Conservation (phyloP, 2,888 invertebrate genomes). For the Tenthredo notha region DNA sequence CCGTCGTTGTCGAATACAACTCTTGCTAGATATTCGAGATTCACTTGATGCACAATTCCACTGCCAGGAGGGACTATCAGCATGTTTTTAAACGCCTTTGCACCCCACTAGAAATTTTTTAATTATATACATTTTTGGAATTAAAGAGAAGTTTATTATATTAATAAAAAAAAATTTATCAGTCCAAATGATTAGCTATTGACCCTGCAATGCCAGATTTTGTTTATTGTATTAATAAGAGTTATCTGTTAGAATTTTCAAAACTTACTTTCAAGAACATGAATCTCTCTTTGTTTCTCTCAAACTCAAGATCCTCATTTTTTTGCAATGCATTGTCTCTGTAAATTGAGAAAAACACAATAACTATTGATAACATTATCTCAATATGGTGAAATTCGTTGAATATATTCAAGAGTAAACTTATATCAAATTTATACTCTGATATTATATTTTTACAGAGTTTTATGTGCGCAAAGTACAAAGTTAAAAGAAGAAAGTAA, state of each 20-base stretch:
- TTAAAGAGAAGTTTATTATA: conserved; percentile 39
- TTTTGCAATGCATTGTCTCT: conserved; percentile 93
- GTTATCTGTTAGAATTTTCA: background rate
- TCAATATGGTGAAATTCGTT: background rate
- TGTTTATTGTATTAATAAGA: background rate
- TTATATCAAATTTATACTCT: background rate
- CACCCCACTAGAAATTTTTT: conserved; percentile 90
- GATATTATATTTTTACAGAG: background rate
- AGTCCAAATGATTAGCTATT: conserved; percentile 44
- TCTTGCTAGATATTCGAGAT: conserved; percentile 94
- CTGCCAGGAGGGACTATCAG: conserved; percentile 98
- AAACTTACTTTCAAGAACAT: conserved; percentile 92
- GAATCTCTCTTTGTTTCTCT: conserved; percentile 96
- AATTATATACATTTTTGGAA: conserved; percentile 57
- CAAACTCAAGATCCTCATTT: conserved; percentile 97
- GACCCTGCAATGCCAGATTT: background rate
- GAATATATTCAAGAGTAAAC: background rate
- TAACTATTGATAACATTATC: conserved; percentile 31
- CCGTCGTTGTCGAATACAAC: conserved; percentile 90
- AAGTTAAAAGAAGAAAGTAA: background rate
- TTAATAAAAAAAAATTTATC: conserved; percentile 35
- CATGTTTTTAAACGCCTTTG: conserved; percentile 97
- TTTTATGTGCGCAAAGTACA: background rate
- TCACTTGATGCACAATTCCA: conserved; percentile 99
- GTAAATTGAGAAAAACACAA: conserved; percentile 72